Percentiles rank a stretch among this genome's conserved stretches.
These are phyloP conservation scores for Lordiphosa fenestrarum DNA, from an alignment of 2,888 invertebrate genomes.

Conservation along the genomic window DNA sequence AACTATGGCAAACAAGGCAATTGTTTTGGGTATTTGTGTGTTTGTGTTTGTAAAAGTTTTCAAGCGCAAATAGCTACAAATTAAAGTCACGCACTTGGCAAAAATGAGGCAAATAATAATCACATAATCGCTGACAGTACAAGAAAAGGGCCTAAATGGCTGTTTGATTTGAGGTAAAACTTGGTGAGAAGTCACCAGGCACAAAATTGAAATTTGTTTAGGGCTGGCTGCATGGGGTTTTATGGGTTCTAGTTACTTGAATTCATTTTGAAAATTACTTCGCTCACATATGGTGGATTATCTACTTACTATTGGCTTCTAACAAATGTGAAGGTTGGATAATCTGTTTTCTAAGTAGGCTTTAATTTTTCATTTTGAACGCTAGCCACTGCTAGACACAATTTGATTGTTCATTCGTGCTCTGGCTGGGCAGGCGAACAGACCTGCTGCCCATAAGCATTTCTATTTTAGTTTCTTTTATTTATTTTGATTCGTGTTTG, in stretches of 20 bases:
- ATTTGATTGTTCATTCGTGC: too few species aligned
- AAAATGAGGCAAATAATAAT: conserved; percentile 58
- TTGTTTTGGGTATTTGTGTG: conserved; percentile 28
- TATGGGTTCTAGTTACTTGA: too few species aligned
- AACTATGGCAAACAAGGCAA: conserved; percentile 36
- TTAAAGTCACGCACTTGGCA: conserved; percentile 56
- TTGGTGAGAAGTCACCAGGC: not conserved
- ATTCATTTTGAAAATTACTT: too few species aligned
- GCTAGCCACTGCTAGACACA: too few species aligned
- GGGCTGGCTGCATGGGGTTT: conserved; percentile 4
- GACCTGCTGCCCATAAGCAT: too few species aligned
- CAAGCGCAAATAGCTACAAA: conserved; percentile 57
- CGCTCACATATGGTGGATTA: too few species aligned
- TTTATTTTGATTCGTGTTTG: conserved; percentile 5
- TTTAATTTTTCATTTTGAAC: too few species aligned
- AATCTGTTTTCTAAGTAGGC: too few species aligned
- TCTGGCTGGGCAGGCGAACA: too few species aligned
- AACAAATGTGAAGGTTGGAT: not conserved
- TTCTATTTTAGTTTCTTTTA: not conserved
- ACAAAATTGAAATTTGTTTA: conserved; percentile 5
- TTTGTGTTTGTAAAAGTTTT: conserved; percentile 65
- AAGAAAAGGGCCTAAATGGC: conserved; percentile 40
- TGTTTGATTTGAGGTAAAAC: conserved; percentile 33
- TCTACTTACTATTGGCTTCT: too few species aligned
- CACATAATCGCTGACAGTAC: conserved; percentile 42